A percentile compares a stretch with the other conserved stretches of the same genome.
phyloP scores from a whole-genome alignment of 2,888 invertebrate species.

The Eilema depressum region DNA sequence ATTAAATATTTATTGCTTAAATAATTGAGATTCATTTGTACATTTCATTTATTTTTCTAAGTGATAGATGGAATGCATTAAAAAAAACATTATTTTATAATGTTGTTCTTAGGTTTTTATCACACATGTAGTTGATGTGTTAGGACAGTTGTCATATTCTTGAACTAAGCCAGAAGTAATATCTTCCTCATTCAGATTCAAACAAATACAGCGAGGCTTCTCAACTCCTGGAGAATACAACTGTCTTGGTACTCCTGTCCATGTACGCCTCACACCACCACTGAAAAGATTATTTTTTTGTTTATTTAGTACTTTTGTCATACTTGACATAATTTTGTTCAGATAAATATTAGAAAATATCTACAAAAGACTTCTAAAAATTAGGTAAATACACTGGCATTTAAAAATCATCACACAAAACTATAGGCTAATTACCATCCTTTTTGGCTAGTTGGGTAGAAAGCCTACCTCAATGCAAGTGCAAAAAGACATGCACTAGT shows the following conservation, averaged over 20 bases:
- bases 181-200: conserved; percentile 82
- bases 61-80: background rate
- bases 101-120: conserved; percentile 51
- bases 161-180: conserved; percentile 84
- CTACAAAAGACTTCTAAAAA: no score
- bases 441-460: no score
- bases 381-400: no score
- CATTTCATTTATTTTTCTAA: background rate
- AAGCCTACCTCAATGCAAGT: no score
- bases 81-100: no score
- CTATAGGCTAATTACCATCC: no score
- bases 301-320: no score
- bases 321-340: no score
- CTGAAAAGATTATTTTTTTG: conserved; percentile 84
- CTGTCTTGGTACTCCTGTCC: conserved; percentile 96
- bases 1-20: conserved; percentile 2
- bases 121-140: conserved; percentile 85
- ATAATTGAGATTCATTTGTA: conserved; percentile 7
- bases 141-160: conserved; percentile 89
- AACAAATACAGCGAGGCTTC: conserved; percentile 94
- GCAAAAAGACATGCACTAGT: no score
- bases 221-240: conserved; percentile 90
- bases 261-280: conserved; percentile 95
- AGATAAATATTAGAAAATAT: no score
- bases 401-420: no score